Base-by-base conservation (phyloP, 1,140 invertebrate species). In the Drosophila bifasciata region DNA sequence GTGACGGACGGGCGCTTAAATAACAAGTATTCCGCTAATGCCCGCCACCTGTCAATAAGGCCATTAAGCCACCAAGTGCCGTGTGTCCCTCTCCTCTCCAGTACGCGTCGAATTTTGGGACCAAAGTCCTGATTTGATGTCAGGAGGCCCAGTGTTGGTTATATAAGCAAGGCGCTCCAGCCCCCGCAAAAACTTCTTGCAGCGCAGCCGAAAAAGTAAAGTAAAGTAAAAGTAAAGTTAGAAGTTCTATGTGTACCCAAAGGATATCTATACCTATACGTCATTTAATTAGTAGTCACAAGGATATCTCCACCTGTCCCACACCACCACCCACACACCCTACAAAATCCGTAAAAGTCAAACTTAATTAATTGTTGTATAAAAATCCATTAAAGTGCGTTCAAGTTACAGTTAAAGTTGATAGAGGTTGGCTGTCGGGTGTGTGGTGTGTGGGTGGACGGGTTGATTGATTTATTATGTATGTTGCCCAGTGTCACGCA, bases 401-500 rank as follows among this genome's bases (percentile, higher is more conserved):
- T 63, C n/a, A n/a, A n/a, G n/a, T n/a, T n/a, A n/a, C n/a, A n/a
- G n/a, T n/a, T n/a, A n/a, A n/a, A 46, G 70, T 9, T 23, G n/a
- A n/a, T 4, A 21, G 19, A 3, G 2, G 23, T 13, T 58, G 46
- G 53, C 19, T 32, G 46, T 7, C 19, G 43, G 32, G 36, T 55
- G 49, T 16, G 44, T 48, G 17, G 32, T 13, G 48, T 46, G 8
- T 36, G 41, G 40, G 19, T 21, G 36, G 36, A 15, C 19, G 13
- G 32, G 50, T 73, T 74, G 70, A 74, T 74, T 74, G 70, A 73
- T 73, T 73, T 64, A 73, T 63, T 73, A 50, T 21, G 19, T 36
- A 32, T 40, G 69, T 49, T 58, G 39, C 58, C 58, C 45, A 56
- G 51, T 63, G 51, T 63, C 70, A 73, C 69, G 70, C 69, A 51